Evolutionary conservation across 2,113 vertebrate genomes (phyloP), one percentile per base, ranked within the genome.

Genomic region (Aspidoscelis tigris): DNA sequence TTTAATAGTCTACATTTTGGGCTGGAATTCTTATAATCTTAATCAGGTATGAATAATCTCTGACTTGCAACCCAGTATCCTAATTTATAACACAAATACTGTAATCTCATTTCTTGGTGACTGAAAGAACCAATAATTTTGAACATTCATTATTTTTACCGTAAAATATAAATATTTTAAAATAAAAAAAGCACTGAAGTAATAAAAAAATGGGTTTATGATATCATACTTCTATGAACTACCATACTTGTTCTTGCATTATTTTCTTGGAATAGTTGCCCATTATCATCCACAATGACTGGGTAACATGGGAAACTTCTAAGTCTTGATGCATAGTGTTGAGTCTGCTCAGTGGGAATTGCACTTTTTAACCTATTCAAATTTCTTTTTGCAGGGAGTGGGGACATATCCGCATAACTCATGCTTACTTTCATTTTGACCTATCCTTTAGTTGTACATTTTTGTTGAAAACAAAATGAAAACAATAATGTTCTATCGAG

Each of bases 161-260:
- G 68, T 82, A 0, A 9, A 64, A 39, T 39, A 12, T 80, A 70
- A 7, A 79, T 43, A 72, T 4, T 55, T 2, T 74, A 85, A 73
- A 2, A 1, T 44, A 0, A 20, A 0, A 1, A 81, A 9, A 55
- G 76, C 4, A 81, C 47, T 44, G 50, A 4, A 39, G 7, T 4
- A 68, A 47, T 18, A 21, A 2, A 39, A 18, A 58, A 18, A 22
- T n/a, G n/a, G 61, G 3, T 41, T 76, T 24, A 12, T 55, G 26
- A 76, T 26, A 53, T 39, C 26, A 55, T n/a, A n/a, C 58, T 39
- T 76, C 55, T 55, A 3, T 12, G 9, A 50, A 14, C 26, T 18
- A 33, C 18, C 53, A 8, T 64, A 10, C 3, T 41, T 58, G 11
- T 26, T 6, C 41, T 26, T 44, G 41, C 12, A 43, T 5, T 16